Evolutionary conservation across 2,888 invertebrate genomes (phyloP).

Genomic region (Dascillus cervinus): DNA sequence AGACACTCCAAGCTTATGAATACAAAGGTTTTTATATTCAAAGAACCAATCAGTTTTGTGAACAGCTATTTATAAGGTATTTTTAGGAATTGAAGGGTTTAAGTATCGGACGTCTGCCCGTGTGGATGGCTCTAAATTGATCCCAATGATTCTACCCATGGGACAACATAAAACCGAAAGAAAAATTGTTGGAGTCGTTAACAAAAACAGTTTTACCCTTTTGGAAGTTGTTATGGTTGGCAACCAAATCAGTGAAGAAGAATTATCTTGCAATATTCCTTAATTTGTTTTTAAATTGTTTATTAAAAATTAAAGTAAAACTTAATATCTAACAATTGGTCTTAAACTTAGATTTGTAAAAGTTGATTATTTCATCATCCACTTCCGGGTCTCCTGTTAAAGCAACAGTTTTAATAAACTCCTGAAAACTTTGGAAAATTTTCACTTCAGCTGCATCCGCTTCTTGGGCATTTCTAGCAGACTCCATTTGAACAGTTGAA

Average conservation of each 20-base stretch:
- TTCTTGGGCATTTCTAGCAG: no score
- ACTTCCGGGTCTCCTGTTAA: conserved; percentile 45
- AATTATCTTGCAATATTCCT: background rate
- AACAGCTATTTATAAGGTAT: no score
- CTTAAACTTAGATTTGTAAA: conserved; percentile 37
- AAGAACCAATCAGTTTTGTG: no score
- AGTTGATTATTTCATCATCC: conserved; percentile 46
- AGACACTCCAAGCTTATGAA: conserved; percentile 41
- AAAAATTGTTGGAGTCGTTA: conserved; percentile 35
- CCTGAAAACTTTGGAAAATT: no score
- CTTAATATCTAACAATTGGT: background rate
- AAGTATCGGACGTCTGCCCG: conserved; percentile 34
- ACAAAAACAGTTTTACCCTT: conserved; percentile 36
- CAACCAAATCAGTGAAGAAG: conserved; percentile 9
- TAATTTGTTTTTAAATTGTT: background rate
- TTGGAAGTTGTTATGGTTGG: conserved; percentile 43
- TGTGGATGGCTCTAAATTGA: conserved; percentile 34
- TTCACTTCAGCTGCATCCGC: no score
- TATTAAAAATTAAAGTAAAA: no score
- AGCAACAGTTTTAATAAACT: conserved; percentile 38
- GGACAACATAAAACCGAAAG: conserved; percentile 18
- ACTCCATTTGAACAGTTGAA: no score
- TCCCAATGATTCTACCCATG: conserved; percentile 32
- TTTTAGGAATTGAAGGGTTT: conserved; percentile 43
- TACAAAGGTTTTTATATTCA: conserved; percentile 35